A percentile compares a stretch with the other conserved stretches of the same genome.
Evolutionary conservation across 2,113 vertebrate species (phyloP).

Genomic region (Alethe castanea): DNA sequence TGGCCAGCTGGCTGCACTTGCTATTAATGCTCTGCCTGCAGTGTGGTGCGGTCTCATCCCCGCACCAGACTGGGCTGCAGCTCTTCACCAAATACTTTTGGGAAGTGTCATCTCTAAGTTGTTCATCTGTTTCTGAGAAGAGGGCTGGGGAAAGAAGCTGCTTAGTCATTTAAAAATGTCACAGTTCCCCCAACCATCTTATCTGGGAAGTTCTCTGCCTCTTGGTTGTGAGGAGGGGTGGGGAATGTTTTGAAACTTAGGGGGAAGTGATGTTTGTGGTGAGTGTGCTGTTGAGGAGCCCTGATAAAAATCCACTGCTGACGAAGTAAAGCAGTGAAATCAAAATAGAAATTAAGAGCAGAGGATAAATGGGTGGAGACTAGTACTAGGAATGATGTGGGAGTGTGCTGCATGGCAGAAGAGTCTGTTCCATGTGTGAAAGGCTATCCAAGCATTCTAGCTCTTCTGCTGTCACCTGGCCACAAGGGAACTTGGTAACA

Average conservation of each 20-base stretch:
- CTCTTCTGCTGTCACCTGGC: background rate
- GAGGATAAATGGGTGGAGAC: background rate
- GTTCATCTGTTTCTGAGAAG: background rate
- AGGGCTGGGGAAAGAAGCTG: background rate
- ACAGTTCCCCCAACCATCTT: background rate
- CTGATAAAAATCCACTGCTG: background rate
- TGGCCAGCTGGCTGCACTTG: background rate
- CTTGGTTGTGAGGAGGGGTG: background rate
- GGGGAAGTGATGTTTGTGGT: background rate
- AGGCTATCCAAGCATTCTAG: background rate
- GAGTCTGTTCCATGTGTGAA: background rate
- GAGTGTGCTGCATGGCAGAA: background rate
- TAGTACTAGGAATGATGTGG: accelerated
- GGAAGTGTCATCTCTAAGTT: background rate
- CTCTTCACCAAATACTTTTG: background rate
- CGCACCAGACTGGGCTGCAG: accelerated
- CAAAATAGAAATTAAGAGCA: background rate
- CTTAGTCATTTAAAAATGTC: background rate
- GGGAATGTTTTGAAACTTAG: background rate
- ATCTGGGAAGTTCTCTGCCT: background rate
- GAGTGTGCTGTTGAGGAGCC: background rate
- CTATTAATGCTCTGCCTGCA: background rate
- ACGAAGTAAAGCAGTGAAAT: background rate
- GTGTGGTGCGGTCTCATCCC: background rate
- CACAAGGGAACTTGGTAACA: background rate